Evolutionary conservation across 1,140 invertebrate species (phyloP), one percentile per base, ranked within the genome.

Genomic region (Drosophila parabipectinata): DNA sequence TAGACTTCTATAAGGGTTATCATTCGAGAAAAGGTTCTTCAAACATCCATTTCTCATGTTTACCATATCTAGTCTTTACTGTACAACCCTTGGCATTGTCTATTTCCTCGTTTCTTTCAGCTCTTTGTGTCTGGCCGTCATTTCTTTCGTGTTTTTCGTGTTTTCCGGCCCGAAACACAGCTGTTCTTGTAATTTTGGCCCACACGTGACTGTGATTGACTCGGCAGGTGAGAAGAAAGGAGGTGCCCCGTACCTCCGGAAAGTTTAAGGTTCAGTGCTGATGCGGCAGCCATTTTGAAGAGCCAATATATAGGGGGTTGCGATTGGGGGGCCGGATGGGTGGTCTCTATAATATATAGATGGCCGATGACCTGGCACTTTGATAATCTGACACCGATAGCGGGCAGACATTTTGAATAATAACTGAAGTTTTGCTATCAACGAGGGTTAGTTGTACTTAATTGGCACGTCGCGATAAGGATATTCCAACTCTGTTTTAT

Each of bases 191-290:
- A 45, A 63, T 34, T 56, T 56, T 68, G 63, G 66, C 66, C 52
- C 64, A 69, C 66, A 69, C 66, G 66, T 69, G 66, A 69, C 66
- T 69, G 63, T 69, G 66, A 69, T 69, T 69, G 66, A 69, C 41
- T 69, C 63, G 66, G 47, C 66, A 69, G 66, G 63, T 69, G 50
- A 18, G 45, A 18, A 14, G 15, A 6, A 9, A 12, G 24, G 8
- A 24, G 18, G n/a, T 72, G 58, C 54, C 53, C 50, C 64, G 21
- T 18, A 56, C 55, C 39, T 26, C 41, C 52, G 24, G 4, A 51
- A 72, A 71, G 47, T 72, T 58, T 71, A 72, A 72, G 68, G 68
- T 72, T 72, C 66, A 71, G 68, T 52, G 68, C 61, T 10, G 4
- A 67, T 51, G 55, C 66, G 61, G 55, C 66, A 69, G 66, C 37